Evolutionary conservation across 2,797 vertebrate species (phyloP).

Genomic region (Synaphobranchus kaupii): DNA sequence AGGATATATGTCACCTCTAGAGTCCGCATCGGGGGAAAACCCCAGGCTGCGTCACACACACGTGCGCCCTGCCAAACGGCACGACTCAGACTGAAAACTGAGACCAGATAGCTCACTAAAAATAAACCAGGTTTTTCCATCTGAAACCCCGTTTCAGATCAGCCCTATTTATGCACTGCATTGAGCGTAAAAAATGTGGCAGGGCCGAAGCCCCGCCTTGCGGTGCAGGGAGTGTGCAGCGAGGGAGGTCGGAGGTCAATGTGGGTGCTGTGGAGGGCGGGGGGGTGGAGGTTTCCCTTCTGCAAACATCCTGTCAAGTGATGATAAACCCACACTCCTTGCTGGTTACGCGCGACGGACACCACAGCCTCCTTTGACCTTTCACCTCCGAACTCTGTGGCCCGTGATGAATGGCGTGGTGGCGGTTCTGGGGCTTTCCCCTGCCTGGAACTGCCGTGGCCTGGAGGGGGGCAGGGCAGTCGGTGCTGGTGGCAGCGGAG

Average conservation of each 20-base stretch:
- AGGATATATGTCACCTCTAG: neutral
- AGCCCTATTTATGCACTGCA: too few species aligned
- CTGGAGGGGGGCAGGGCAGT: neutral
- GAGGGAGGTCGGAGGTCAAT: too few species aligned
- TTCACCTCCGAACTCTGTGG: neutral
- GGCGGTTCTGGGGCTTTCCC: neutral
- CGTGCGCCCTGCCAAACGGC: neutral
- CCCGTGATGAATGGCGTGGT: too few species aligned
- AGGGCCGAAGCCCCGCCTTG: neutral
- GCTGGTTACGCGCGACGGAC: neutral
- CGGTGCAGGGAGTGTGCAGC: neutral
- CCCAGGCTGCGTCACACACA: neutral
- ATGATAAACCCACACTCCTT: neutral
- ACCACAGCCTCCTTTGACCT: neutral
- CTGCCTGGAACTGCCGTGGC: neutral
- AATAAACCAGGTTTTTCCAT: neutral
- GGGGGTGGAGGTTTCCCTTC: neutral
- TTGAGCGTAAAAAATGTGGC: neutral
- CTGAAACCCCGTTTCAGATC: neutral
- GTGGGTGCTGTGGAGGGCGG: too few species aligned
- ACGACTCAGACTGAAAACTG: neutral
- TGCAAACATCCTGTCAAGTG: neutral
- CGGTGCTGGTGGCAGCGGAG: neutral
- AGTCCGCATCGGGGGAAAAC: neutral
- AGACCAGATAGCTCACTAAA: neutral